A percentile compares a stretch with the other conserved stretches of the same genome.
phyloP scores from a whole-genome alignment of 2,888 invertebrate genomes.

The Agrotis ipsilon region DNA sequence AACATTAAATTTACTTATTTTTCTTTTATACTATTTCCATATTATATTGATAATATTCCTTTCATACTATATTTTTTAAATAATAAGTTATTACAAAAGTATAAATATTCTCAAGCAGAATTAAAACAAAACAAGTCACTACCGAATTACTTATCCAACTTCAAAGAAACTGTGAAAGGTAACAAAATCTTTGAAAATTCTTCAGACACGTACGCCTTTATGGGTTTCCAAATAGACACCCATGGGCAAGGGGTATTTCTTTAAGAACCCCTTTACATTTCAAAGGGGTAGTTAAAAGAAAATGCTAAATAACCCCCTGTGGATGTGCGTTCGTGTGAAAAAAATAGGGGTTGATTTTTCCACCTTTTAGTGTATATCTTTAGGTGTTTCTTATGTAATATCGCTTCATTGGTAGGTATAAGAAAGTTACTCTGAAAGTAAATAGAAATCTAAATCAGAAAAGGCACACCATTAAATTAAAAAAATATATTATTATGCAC shows the following conservation, averaged over 20 bases:
- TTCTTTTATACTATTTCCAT: not conserved
- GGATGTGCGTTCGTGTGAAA: conserved; percentile 48
- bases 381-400: conserved; percentile 1
- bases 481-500: too few species aligned
- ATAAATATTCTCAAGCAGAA: not conserved
- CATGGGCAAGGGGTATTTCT: conserved; percentile 50
- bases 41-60: too few species aligned
- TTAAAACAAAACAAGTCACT: conserved; percentile 8
- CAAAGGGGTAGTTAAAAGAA: conserved; percentile 53
- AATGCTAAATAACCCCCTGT: conserved; percentile 47
- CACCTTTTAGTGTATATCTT: conserved; percentile 19
- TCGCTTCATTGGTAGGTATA: conserved; percentile 7
- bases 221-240: conserved; percentile 40
- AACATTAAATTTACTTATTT: not conserved
- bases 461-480: too few species aligned
- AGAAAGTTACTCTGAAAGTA: not conserved
- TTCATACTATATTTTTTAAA: too few species aligned
- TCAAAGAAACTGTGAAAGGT: conserved; percentile 47
- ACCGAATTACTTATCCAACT: conserved; percentile 18
- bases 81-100: not conserved
- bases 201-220: conserved; percentile 45
- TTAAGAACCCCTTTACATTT: conserved; percentile 54
- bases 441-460: too few species aligned
- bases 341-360: conserved; percentile 22
- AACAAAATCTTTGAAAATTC: conserved; percentile 52